Evolutionary conservation across 2,797 vertebrate genomes (phyloP), one percentile per base, ranked within the genome.

Genomic region (Siniperca scherzeri): DNA sequence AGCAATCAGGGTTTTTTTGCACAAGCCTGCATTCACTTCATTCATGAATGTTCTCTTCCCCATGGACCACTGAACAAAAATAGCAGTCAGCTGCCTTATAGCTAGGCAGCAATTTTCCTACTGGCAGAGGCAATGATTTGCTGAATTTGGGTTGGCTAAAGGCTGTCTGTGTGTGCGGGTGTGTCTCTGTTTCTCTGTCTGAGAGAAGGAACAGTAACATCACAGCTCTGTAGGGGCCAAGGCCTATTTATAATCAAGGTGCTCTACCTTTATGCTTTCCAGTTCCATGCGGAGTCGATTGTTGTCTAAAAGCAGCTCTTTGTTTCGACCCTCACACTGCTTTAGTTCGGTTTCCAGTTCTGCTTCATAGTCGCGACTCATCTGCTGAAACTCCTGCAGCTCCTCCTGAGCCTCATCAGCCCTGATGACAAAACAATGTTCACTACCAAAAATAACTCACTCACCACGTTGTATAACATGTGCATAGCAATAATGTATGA

Each of bases 331-430:
- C 83, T 99, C 99, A 0, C 95, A 97, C 40, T 99, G 98, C 53
- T 99, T 98, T 80, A 99, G 93, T 86, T 99, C 98, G 0, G 96
- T 88, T 89, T 99, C 99, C 91, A 99, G 93, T 30, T 99, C 99
- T 0, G 98, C 98, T 87, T 99, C 99, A 42, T 99, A 99, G 79
- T 99, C 99, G 46, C 97, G 94, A 92, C 99, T 99, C 92, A 98
- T 98, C 93, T 98, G 98, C 81, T 99, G 98, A 91, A 99, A 99
- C 86, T 99, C 98, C 80, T 96, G 96, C 80, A 99, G 86, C 57
- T 99, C 98, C 62, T 97, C 98, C 72, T 97, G 97, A 0, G 96
- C 92, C 38, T 96, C 97, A 7, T 97, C 96, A n/a, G 97, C 97
- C 91, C 98, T 99, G 80, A 7, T 53, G 42, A 88, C 40, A 87